Base-by-base conservation (phyloP, 1,140 invertebrate genomes). In the Pseudomyrmex gracilis region DNA sequence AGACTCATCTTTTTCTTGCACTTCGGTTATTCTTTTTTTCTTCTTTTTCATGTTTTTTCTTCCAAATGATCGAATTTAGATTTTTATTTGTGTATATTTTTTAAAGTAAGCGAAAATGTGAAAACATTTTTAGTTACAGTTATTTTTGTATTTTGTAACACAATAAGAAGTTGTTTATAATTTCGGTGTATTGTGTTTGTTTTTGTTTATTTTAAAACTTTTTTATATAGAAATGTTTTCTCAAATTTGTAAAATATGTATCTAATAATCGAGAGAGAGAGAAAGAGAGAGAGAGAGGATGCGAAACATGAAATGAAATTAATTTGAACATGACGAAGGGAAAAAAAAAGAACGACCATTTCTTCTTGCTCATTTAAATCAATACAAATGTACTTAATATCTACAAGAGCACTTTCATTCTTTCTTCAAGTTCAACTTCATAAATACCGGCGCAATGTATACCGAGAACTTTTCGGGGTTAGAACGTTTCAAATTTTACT, bases 1-100 rank as follows among this genome's bases (percentile, higher is more conserved):
- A 85, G 86, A 74, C 82, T 83, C 87, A 87, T 89, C 86, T 84
- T 83, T 88, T 90, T 90, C 70, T 57, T 51, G 17, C 45, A 53
- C 82, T 73, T 60, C 61, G 49, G 67, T 66, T 49, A 49, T 43
- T 77, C 58, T 67, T 34, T 63, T 66, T 51, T 61, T 64, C 43
- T 80, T 51, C 64, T 55, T 80, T 51, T 67, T 66, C 61, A n/a
- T 13, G 0, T 20, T 45, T 64, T n/a, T 17, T n/a, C 9, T 49
- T 20, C 12, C 43, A 57, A 68, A 47, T 60, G 24, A 58, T 80
- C 55, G 34, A 17, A 68, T 67, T 43, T 66, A 1, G 34, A 7
- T 34, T 34, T 66, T 22, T 15, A 20, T 43, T 3, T 24, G 3
- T n/a, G 12, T 71, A 47, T 58, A 17, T 9, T 34, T 64, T 76